Percentiles rank a stretch among this genome's conserved stretches.
phyloP scores from a whole-genome alignment of 1,140 invertebrate species.

The Gyrodactylus bullatarudis region DNA sequence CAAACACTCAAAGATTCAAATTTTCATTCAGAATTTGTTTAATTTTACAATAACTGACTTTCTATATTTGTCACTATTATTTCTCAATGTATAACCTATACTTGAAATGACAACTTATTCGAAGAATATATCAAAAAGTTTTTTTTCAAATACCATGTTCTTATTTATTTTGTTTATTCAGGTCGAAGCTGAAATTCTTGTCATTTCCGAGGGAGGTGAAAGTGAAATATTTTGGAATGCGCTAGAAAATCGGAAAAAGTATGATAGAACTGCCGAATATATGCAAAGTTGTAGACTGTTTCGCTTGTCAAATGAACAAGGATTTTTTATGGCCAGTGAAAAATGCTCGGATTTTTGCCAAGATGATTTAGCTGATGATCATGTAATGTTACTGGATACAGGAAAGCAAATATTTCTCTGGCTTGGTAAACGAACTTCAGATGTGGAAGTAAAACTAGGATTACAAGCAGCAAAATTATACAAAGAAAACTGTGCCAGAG shows the following conservation, averaged over 20 bases:
- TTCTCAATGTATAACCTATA: too few relatives aligned
- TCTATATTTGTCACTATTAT: too few relatives aligned
- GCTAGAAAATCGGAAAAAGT: constrained; percentile 56
- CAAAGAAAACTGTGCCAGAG: constrained; percentile 72
- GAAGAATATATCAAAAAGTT: too few relatives aligned
- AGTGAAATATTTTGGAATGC: constrained; percentile 94
- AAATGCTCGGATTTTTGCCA: constrained; percentile 98
- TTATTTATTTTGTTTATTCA: not conserved
- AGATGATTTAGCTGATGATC: constrained; percentile 94
- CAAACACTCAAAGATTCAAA: too few relatives aligned
- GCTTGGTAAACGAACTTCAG: constrained; percentile 69
- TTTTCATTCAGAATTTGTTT: too few relatives aligned
- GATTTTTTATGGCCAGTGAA: constrained; percentile 90
- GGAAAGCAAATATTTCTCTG: constrained; percentile 88
- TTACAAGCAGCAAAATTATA: constrained; percentile 95
- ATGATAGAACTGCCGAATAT: constrained; percentile 53
- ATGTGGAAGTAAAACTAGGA: constrained; percentile 90
- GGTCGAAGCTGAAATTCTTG: constrained; percentile 18
- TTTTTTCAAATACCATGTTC: not conserved
- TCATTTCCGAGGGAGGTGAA: constrained; percentile 68
- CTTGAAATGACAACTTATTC: too few relatives aligned
- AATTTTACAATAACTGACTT: too few relatives aligned
- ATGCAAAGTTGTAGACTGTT: constrained; percentile 77
- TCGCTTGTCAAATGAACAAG: constrained; percentile 92
- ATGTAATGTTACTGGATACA: constrained; percentile 97